Evolutionary conservation across 1,140 invertebrate species (phyloP), one percentile per base, ranked within the genome.

Genomic region (Bombus pyrosoma): DNA sequence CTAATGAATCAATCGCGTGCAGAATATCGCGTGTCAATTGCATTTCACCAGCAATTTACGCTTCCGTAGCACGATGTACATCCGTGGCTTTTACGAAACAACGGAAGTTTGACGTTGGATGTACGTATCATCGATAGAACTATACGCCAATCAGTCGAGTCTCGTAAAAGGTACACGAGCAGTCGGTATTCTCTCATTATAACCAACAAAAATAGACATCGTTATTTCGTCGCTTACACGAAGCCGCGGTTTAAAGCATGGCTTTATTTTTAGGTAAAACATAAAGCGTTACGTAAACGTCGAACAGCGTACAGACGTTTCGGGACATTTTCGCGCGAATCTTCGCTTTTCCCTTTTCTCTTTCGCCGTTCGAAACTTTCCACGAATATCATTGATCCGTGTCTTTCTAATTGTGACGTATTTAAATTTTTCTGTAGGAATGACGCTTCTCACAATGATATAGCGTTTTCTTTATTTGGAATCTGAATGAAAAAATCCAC

Each of bases 161-260:
- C n/a, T 41, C 77, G 82, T 71, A 80, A 87, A 81, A 82, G 69
- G 57, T 78, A 59, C 79, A 64, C 59, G 22, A 13, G 39, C 68
- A 62, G 84, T 89, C 90, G 84, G 88, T 71, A 89, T 87, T 86
- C 43, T 83, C 86, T 91, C 91, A 91, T 91, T 91, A 91, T 83
- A 83, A 62, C 57, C 78, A 78, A 81, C 86, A 74, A 89, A 91
- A 91, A 91, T 91, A 91, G 90, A 88, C 78, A 66, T 86, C 72
- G 86, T 91, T 91, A 91, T 88, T 91, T 91, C 90, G 83, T 87
- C 91, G 89, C 86, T 91, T 84, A 89, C 87, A 80, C 83, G 85
- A 71, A 89, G 81, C 78, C 59, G 86, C 57, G 83, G 88, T 91
- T 91, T 85, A 91, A 91, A 88, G 86, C 85, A 80, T 82, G 82